Conservation (phyloP, 1,140 invertebrate genomes). For the Cotesia typhae region DNA sequence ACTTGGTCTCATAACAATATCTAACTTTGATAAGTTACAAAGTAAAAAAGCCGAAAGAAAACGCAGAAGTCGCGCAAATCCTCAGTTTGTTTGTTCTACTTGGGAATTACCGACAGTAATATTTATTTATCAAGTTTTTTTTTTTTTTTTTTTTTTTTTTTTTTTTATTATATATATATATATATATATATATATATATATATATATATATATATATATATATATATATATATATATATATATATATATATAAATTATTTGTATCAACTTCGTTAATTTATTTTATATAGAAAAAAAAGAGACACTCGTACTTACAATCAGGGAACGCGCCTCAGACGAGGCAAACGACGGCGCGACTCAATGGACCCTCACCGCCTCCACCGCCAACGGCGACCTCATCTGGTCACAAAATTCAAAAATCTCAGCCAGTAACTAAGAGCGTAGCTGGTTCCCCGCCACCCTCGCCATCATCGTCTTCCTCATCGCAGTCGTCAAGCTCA, state of each 20-base stretch:
- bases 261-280: conserved; percentile 31
- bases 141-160: background rate
- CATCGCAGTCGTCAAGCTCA: conserved; percentile 30
- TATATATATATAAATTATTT: conserved; percentile 27
- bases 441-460: too few relatives aligned
- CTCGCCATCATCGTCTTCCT: too few relatives aligned
- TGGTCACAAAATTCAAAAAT: conserved; percentile 18
- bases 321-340: conserved; percentile 66
- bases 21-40: conserved; percentile 62
- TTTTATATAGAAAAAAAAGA: conserved; percentile 63
- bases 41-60: conserved; percentile 67
- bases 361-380: conserved; percentile 57
- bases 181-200: background rate
- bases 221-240: too few relatives aligned
- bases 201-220: background rate
- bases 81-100: conserved; percentile 67
- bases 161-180: too few relatives aligned
- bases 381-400: conserved; percentile 45
- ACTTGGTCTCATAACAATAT: conserved; percentile 63
- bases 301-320: conserved; percentile 60
- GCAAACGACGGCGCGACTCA: conserved; percentile 60
- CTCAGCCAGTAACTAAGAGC: too few relatives aligned
- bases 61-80: conserved; percentile 67
- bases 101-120: conserved; percentile 57
- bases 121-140: background rate